Base-by-base conservation (phyloP, 1,140 invertebrate species). In the Conus ventricosus region DNA sequence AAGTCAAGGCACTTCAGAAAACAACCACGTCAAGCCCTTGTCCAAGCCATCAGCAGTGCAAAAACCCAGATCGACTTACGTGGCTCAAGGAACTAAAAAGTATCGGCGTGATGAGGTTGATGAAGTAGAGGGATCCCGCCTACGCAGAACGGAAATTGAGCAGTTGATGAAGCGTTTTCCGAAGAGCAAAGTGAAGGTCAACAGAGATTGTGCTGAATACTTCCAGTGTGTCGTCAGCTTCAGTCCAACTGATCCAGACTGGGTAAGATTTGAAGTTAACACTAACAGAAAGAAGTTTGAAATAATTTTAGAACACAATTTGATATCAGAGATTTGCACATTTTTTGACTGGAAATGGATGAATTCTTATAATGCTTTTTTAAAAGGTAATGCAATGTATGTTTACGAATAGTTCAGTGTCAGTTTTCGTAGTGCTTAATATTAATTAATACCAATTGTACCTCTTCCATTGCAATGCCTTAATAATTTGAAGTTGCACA, bases 191-290 rank as follows among this genome's bases (percentile, higher is more conserved):
- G 54, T 90, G 23, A 67, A 55, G 60, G 80, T 90, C 17, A 57
- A 91, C 20, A n/a, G 84, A 39, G 92, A 93, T 4, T 87, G 60
- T 51, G 63, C 88, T 13, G 90, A 92, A 27, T 88, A 57, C 23
- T 88, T 90, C 88, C 8, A 55, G 39, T 92, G 89, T 85, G 86
- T 88, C 27, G 85, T 93, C 51, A 83, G 84, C 51, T 94, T 94
- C 80, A 39, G 76, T 27, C 91, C 93, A 57, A 88, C 90, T n/a
- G 93, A 94, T 91, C 93, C 93, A 51, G 93, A 94, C 84, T 94
- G 93, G 93, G 93, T 94, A 90, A 87, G 90, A 55, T 20, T 75
- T n/a, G 27, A 17, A 13, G 10, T 63, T 13, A 11, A 71, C 5
- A 71, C 23, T 20, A 82, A 82, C 11, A 60, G 57, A 60, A 39